These are phyloP conservation scores for Ptychochromis oligacanthus DNA, from an alignment of 2,113 vertebrate species.

Conservation along the genomic window DNA sequence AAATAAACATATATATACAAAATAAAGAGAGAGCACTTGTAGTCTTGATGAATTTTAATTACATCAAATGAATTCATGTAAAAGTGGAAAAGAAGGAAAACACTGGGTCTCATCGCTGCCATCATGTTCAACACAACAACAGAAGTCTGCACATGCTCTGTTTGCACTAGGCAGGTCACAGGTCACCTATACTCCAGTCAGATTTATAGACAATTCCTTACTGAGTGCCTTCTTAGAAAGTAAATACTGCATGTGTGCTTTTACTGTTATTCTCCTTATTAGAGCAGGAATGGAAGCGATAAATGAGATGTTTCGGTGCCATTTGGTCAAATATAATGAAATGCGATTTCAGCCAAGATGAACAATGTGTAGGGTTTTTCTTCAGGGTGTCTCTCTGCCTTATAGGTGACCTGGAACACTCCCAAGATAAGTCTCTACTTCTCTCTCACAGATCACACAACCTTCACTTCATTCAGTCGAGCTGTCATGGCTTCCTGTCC, in stretches of 20 bases:
- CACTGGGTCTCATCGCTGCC: conserved; percentile 61
- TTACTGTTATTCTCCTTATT: not conserved
- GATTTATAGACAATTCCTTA: not conserved
- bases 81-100: conserved; percentile 79
- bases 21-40: not conserved
- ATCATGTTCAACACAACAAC: conserved; percentile 62
- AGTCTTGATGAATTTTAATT: conserved; percentile 74
- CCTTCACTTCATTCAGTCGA: conserved; percentile 26
- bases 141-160: conserved; percentile 31
- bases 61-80: conserved; percentile 81
- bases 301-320: conserved; percentile 4
- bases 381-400: conserved; percentile 3
- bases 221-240: not conserved
- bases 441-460: conserved; percentile 39
- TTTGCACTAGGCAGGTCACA: conserved; percentile 22
- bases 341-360: conserved; percentile 7
- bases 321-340: not conserved
- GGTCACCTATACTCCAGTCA: conserved; percentile 57
- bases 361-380: not conserved
- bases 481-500: conserved; percentile 62
- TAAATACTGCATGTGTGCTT: conserved; percentile 6
- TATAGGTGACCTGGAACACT: conserved; percentile 54
- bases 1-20: not conserved
- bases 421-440: conserved; percentile 8
- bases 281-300: conserved; percentile 28